Conservation (phyloP, 2,113 vertebrate species). For the Cercopithecus mona region DNA sequence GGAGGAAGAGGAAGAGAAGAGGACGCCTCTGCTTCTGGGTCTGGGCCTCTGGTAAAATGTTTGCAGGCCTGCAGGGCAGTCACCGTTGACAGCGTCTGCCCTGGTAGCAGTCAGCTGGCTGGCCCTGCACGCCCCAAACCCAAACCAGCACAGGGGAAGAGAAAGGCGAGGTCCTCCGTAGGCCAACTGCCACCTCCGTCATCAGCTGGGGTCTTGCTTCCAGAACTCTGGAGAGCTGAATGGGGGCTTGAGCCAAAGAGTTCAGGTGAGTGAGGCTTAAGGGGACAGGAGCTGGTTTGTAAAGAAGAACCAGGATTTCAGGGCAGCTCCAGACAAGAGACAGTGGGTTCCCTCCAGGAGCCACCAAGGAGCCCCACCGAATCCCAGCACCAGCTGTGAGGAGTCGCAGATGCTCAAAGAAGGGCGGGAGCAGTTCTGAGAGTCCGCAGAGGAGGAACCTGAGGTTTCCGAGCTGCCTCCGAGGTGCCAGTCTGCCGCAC, state of each 20-base stretch:
- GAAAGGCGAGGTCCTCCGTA: rapidly evolving
- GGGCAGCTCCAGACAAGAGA: neutral
- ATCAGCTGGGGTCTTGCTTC: rapidly evolving
- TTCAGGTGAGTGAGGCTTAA: neutral
- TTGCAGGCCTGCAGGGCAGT: neutral
- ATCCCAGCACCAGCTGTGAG: no score
- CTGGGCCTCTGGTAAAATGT: neutral
- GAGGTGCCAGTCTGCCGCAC: neutral
- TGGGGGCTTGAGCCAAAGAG: neutral
- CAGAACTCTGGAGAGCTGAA: no score
- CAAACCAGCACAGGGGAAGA: rapidly evolving
- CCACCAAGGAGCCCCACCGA: neutral
- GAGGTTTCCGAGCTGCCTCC: neutral
- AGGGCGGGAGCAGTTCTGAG: rapidly evolving
- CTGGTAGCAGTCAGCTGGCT: neutral
- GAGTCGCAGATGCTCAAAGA: neutral
- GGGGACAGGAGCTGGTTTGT: rapidly evolving
- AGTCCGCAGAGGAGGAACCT: no score
- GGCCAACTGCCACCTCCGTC: rapidly evolving
- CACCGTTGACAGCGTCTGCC: neutral
- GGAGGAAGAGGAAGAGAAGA: rapidly evolving
- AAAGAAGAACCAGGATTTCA: neutral
- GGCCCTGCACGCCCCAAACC: no score
- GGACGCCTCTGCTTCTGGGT: no score
- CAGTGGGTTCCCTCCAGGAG: neutral